A percentile compares a stretch with the other conserved stretches of the same genome.
These are phyloP conservation scores for Poecilia picta DNA, from an alignment of 2,797 vertebrate species.

Conservation along the genomic window DNA sequence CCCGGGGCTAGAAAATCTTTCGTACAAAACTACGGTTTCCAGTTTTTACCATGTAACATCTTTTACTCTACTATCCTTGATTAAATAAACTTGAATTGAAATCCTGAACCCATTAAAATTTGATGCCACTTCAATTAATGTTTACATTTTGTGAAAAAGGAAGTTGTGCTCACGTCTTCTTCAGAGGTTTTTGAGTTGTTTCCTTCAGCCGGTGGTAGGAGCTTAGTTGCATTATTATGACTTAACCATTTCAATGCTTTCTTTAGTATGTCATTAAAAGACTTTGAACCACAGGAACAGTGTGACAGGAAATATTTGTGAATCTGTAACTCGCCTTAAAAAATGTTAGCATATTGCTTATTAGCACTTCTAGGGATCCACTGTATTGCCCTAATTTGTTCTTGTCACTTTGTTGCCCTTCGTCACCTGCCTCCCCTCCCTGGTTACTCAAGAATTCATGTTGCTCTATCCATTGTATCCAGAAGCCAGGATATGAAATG, in stretches of 20 bases:
- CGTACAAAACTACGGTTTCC: no score
- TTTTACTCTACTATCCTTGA: no score
- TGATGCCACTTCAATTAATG: no score
- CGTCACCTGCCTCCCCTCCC: background rate
- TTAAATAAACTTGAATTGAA: no score
- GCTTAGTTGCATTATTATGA: background rate
- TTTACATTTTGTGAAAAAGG: no score
- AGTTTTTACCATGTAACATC: no score
- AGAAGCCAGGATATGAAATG: slow-evolving; percentile 33
- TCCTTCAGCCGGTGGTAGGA: background rate
- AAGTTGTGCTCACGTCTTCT: no score
- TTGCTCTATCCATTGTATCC: slow-evolving; percentile 33
- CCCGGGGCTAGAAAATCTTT: no score
- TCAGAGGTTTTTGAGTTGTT: no score
- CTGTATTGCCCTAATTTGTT: slow-evolving; percentile 38
- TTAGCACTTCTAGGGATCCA: slow-evolving; percentile 10
- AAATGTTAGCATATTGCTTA: no score
- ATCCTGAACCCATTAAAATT: no score
- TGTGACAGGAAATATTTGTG: background rate
- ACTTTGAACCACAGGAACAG: background rate
- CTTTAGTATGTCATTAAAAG: background rate
- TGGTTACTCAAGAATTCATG: slow-evolving; percentile 37
- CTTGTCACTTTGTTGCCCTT: slow-evolving; percentile 29
- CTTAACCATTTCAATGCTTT: background rate
- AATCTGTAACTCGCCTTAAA: no score